Base-by-base conservation (phyloP, 30 jellyfish, hydroid and myxozoan genomes). In the Mastigias papua region DNA sequence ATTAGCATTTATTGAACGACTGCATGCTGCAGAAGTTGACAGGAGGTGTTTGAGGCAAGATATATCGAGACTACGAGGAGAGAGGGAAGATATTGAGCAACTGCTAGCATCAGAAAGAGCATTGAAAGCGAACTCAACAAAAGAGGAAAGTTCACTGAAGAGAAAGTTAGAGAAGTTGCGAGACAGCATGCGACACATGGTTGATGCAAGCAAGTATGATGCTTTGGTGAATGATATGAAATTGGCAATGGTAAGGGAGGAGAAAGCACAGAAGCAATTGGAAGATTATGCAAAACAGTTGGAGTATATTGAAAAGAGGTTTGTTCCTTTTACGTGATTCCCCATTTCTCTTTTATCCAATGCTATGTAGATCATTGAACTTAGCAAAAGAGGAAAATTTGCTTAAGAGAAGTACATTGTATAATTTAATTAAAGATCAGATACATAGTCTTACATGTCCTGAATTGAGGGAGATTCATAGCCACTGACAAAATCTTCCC, bases 261-360 rank as follows among this genome's bases (percentile, higher is more conserved):
- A 81, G 61, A 75, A 85, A 81, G 89, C 93, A 9, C 90, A 84
- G 35, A 48, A 67, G 16, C 68, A 85, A 49, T 68, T 92, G 33
- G 88, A 74, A 63, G 91, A 86, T 23, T 93, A 92, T 27, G 86
- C 93, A 19, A 78, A 70, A 21, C 90, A 92, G 78, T 68, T 92
- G 66, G 87, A 92, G 73, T 83, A 73, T 26, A 80, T 92, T 84
- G 92, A 82, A 46, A 84, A 86, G 58, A 92, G 96, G 98, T 92
- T 21, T n/a, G 80, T 32, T 33, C 23, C 26, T 19, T n/a, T n/a
- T n/a, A n/a, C n/a, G n/a, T n/a, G n/a, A n/a, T n/a, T n/a, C n/a
- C n/a, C n/a, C n/a, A n/a, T n/a, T n/a, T n/a, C n/a, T n/a, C n/a
- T n/a, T n/a, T n/a, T n/a, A n/a, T n/a, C n/a, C n/a, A n/a, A n/a